phyloP scores from a whole-genome alignment of 2,113 vertebrate genomes.

The Probosciger aterrimus region DNA sequence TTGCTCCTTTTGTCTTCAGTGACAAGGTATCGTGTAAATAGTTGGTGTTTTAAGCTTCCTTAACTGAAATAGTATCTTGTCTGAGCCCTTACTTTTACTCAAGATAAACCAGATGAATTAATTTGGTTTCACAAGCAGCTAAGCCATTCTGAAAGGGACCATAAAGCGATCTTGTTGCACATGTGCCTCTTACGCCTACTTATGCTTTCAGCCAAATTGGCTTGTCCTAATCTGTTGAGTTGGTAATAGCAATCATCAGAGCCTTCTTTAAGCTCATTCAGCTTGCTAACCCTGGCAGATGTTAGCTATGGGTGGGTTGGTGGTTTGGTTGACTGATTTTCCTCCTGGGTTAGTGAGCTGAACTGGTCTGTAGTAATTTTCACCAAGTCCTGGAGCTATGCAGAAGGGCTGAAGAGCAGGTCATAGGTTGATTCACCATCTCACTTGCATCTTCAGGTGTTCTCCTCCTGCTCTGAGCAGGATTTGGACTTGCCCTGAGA shows the following conservation, averaged over 20 bases:
- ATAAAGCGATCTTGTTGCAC: neutral
- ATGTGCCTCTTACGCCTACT: neutral
- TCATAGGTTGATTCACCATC: accelerated
- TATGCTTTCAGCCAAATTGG: neutral
- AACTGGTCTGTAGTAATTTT: neutral
- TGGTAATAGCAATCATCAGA: neutral
- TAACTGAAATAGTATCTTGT: neutral
- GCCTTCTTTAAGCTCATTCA: neutral
- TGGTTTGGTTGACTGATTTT: neutral
- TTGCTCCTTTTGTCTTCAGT: neutral
- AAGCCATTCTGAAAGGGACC: neutral
- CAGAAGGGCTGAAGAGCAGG: neutral
- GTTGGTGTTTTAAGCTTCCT: neutral
- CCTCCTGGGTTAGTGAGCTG: neutral
- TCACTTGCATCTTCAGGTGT: neutral
- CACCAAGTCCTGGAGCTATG: neutral
- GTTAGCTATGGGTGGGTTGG: neutral
- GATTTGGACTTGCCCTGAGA: neutral
- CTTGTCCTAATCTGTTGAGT: neutral
- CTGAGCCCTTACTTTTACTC: neutral
- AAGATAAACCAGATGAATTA: neutral
- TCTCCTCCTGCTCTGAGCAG: neutral
- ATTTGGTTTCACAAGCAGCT: neutral
- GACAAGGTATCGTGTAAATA: accelerated
- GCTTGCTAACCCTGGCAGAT: neutral